Evolutionary conservation across 2,888 invertebrate species (phyloP).

Genomic region (Pristionchus japonicus): DNA sequence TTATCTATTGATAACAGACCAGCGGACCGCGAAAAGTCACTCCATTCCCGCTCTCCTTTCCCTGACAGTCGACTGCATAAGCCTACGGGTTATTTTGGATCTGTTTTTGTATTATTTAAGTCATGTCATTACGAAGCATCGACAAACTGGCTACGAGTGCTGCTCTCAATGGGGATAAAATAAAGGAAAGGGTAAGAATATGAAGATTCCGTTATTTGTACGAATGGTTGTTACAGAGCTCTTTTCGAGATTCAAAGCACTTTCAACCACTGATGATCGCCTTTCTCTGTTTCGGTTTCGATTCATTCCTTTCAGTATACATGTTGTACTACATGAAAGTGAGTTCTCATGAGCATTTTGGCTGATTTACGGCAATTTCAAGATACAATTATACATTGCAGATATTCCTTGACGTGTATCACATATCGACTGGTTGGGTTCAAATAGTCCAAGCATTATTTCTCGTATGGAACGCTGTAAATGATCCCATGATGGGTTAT

Average conservation of each 20-base stretch:
- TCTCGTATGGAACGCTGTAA: constrained; percentile 63
- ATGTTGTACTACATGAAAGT: constrained; percentile 36
- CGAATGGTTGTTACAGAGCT: background rate
- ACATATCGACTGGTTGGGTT: constrained; percentile 55
- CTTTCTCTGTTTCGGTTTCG: constrained; percentile 27
- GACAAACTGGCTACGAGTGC: background rate
- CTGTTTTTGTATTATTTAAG: background rate
- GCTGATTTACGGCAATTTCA: background rate
- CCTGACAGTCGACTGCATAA: background rate
- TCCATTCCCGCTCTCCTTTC: background rate
- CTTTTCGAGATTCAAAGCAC: background rate
- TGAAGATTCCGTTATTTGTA: background rate
- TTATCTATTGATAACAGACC: background rate
- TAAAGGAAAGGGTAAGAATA: background rate
- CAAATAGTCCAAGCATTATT: constrained; percentile 55
- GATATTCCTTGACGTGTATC: constrained; percentile 54
- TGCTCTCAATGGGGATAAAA: background rate
- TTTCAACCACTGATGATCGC: constrained; percentile 15
- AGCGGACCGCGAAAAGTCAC: background rate
- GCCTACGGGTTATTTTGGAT: background rate
- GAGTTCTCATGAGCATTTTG: background rate
- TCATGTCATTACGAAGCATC: background rate
- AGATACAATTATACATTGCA: background rate
- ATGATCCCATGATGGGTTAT: constrained; percentile 64
- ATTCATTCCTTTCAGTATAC: background rate